Conservation (phyloP, 23 tunicate species). For the Diplosoma virens region DNA sequence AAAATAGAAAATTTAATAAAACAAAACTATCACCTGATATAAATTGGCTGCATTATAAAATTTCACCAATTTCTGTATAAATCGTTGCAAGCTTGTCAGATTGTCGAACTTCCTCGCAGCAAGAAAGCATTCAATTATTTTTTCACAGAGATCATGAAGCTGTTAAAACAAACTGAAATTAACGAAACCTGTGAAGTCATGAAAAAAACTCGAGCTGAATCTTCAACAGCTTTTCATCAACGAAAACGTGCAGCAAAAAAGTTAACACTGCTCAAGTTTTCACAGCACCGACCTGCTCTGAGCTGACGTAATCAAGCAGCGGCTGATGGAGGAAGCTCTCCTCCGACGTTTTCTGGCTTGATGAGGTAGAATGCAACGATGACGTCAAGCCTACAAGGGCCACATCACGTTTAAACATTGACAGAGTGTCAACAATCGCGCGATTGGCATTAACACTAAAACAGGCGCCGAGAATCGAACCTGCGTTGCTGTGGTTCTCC, state of each 20-base stretch:
- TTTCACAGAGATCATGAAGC: constrained; percentile 21
- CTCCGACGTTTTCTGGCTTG: background rate
- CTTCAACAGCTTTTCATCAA: background rate
- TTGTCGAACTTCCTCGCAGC: constrained; percentile 33
- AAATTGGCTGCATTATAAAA: constrained; percentile 40
- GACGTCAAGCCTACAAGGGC: constrained; percentile 14
- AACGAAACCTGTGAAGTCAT: background rate
- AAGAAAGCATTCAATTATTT: constrained; percentile 15
- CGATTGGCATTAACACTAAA: too few species aligned
- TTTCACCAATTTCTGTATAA: constrained; percentile 29
- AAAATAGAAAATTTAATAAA: too few species aligned
- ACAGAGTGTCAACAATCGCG: too few species aligned
- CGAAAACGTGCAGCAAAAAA: background rate
- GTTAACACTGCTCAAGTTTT: background rate
- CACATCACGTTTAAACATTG: too few species aligned
- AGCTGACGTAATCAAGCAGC: background rate
- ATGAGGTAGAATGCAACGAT: constrained; percentile 25
- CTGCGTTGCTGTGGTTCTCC: too few species aligned
- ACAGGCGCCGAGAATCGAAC: too few species aligned
- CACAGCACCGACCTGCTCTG: background rate
- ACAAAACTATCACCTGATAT: constrained; percentile 49
- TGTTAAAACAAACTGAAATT: background rate
- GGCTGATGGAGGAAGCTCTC: background rate
- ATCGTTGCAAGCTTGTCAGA: constrained; percentile 8
- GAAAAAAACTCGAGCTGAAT: background rate